Percentiles rank a stretch among this genome's conserved stretches.
Conservation (phyloP, 2,888 invertebrate species). For the Tuberolachnus salignus region DNA sequence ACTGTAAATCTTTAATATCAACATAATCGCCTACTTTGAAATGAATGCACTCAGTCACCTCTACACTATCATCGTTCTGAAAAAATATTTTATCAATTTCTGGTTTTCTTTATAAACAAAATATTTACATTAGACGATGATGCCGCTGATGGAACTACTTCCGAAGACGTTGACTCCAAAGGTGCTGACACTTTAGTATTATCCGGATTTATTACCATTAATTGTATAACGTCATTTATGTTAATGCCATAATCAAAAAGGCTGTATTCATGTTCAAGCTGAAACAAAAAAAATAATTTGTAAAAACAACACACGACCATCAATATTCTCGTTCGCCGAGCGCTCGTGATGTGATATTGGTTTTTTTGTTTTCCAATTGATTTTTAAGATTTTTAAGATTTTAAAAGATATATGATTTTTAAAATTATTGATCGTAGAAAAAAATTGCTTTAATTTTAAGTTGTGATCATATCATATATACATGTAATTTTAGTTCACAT, state of each 20-base stretch:
- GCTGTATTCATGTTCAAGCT: slow-evolving; percentile 76
- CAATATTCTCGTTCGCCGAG: too few species aligned
- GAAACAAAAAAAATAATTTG: slow-evolving; percentile 60
- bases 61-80: neutral
- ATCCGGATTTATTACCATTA: slow-evolving; percentile 65
- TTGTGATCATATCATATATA: too few species aligned
- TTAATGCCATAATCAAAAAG: slow-evolving; percentile 79
- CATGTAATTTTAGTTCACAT: too few species aligned
- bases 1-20: slow-evolving; percentile 62
- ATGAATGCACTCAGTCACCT: slow-evolving; percentile 23
- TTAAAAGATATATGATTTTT: too few species aligned
- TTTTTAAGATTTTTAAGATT: too few species aligned
- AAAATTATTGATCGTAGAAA: too few species aligned
- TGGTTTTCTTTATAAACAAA: neutral
- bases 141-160: neutral
- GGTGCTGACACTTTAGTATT: slow-evolving; percentile 55
- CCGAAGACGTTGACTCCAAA: slow-evolving; percentile 35
- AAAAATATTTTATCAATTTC: slow-evolving; percentile 1
- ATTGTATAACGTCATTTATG: slow-evolving; percentile 76
- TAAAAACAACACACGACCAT: too few species aligned
- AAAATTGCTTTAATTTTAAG: too few species aligned
- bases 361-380: too few species aligned
- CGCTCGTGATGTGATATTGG: too few species aligned
- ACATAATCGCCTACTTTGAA: slow-evolving; percentile 60
- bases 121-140: slow-evolving; percentile 22